These are phyloP conservation scores for Aporophyla lueneburgensis DNA, from an alignment of 2,888 invertebrate genomes.

Conservation along the genomic window DNA sequence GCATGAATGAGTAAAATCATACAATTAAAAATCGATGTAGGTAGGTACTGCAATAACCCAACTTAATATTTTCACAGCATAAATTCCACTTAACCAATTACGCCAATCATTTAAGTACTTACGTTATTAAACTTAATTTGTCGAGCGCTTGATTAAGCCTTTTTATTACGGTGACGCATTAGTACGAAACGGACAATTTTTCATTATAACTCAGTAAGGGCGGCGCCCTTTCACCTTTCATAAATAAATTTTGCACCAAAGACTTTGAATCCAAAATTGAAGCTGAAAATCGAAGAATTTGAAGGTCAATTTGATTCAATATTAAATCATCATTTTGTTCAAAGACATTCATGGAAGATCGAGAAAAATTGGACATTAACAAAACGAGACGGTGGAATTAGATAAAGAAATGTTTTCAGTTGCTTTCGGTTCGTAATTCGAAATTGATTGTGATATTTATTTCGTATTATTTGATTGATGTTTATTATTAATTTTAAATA, in stretches of 20 bases:
- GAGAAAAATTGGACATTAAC: not conserved
- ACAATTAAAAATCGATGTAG: not conserved
- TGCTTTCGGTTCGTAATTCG: not conserved
- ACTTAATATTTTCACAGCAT: slow-evolving; percentile 19
- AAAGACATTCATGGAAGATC: slow-evolving; percentile 7
- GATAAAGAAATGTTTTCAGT: not conserved
- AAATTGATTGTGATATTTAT: slow-evolving; percentile 1
- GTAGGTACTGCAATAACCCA: not conserved
- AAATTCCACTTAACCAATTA: slow-evolving; percentile 50
- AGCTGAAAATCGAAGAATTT: slow-evolving; percentile 19
- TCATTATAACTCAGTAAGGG: slow-evolving; percentile 38
- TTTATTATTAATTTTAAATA: not conserved
- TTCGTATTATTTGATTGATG: not conserved
- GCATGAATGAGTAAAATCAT: not conserved
- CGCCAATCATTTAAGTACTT: slow-evolving; percentile 21
- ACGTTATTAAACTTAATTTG: slow-evolving; percentile 47
- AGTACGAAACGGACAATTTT: slow-evolving; percentile 25
- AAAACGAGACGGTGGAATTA: slow-evolving; percentile 17
- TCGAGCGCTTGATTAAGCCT: slow-evolving; percentile 41
- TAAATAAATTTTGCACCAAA: slow-evolving; percentile 23
- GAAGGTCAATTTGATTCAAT: slow-evolving; percentile 18
- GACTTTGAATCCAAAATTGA: slow-evolving; percentile 12
- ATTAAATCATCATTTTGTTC: slow-evolving; percentile 28
- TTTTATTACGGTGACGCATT: slow-evolving; percentile 43
- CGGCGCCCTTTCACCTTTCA: slow-evolving; percentile 18